Percentiles rank a stretch among this genome's conserved stretches.
Conservation (phyloP, 2,113 vertebrate species). For the Phycodurus eques region DNA sequence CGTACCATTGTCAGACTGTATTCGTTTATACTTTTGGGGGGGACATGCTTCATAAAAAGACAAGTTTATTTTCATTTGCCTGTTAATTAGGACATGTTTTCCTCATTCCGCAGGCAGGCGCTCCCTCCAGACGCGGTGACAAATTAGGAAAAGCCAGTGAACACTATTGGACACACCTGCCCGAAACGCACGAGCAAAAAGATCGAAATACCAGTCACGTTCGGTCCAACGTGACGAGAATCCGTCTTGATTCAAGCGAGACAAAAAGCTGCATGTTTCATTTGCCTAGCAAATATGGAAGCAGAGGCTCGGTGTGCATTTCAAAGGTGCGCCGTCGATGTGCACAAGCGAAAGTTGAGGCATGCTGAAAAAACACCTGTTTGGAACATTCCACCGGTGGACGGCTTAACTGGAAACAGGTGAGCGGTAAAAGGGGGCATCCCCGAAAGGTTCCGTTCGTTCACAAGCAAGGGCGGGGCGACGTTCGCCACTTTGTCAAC, state of each 20-base stretch:
- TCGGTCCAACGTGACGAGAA: not conserved
- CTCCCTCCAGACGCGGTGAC: not conserved
- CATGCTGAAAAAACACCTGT: no score
- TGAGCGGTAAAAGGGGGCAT: no score
- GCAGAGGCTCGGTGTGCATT: not conserved
- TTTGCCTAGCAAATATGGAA: not conserved
- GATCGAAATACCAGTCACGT: constrained; percentile 4
- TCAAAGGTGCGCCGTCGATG: not conserved
- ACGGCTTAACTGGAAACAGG: no score
- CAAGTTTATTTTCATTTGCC: not conserved
- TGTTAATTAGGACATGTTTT: not conserved
- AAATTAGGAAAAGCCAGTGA: constrained; percentile 7
- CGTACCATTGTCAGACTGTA: not conserved
- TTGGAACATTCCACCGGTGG: no score
- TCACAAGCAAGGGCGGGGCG: no score
- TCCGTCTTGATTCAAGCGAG: not conserved
- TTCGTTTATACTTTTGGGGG: not conserved
- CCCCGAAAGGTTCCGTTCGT: no score
- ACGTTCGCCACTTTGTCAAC: no score
- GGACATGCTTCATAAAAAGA: not conserved
- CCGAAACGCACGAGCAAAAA: not conserved
- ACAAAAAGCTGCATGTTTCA: not conserved
- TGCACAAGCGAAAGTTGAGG: not conserved
- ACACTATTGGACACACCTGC: constrained; percentile 4
- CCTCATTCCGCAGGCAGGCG: not conserved